phyloP scores from a whole-genome alignment of 2,888 invertebrate species.

The Linnaemya vulpina region DNA sequence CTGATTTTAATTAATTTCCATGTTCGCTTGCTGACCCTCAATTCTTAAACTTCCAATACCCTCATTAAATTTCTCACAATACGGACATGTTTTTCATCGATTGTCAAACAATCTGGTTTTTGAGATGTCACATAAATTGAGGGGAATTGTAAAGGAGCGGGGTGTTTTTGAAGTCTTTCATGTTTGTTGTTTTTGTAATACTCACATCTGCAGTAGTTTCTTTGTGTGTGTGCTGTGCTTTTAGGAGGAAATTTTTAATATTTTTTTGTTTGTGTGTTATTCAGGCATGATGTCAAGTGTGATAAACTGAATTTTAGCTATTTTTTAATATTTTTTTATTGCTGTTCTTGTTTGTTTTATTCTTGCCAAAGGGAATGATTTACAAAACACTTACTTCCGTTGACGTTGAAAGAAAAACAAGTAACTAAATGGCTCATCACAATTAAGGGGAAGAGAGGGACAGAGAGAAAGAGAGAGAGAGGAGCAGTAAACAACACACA shows the following conservation, averaged over 20 bases:
- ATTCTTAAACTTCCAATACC: background rate
- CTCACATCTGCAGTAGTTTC: background rate
- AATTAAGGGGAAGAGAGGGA: background rate
- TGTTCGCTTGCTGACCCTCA: background rate
- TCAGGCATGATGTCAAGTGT: slow-evolving; percentile 41
- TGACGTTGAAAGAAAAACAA: slow-evolving; percentile 12
- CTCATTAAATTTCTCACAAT: background rate
- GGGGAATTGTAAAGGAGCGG: background rate
- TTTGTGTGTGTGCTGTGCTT: slow-evolving; percentile 10
- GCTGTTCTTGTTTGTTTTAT: background rate
- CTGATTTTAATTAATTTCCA: background rate
- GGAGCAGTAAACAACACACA: background rate
- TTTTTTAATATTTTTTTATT: background rate
- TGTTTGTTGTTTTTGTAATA: slow-evolving; percentile 11
- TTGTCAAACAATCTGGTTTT: slow-evolving; percentile 40
- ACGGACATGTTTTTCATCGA: slow-evolving; percentile 25
- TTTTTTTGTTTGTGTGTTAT: no score
- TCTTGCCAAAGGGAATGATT: slow-evolving; percentile 24
- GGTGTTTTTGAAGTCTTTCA: background rate
- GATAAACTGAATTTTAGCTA: slow-evolving; percentile 46
- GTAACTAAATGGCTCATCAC: background rate
- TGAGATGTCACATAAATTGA: slow-evolving; percentile 23
- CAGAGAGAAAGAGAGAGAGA: background rate
- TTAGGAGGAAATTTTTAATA: slow-evolving; percentile 20
- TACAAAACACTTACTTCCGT: slow-evolving; percentile 43